Evolutionary conservation across 2,888 invertebrate species (phyloP), one percentile per base, ranked within the genome.

Genomic region (Sminthurides aquaticus): DNA sequence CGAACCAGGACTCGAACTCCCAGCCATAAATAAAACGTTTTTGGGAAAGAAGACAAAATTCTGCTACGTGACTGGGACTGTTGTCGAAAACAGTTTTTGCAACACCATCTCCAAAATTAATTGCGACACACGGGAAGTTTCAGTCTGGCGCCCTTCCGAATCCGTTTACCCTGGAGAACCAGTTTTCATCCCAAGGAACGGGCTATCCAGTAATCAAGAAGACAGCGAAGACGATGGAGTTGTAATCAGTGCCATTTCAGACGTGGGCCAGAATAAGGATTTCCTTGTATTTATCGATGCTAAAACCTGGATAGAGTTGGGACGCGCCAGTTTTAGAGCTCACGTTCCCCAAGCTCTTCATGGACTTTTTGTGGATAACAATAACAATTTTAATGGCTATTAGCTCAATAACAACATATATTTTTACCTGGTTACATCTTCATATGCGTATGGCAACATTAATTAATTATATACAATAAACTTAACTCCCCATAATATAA

Each of bases 201-300:
- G 76, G 24, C n/a, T n/a, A n/a, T n/a, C n/a, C n/a, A 77, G 77
- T 1, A 75, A 65, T 0, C 29, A 61, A 22, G 62, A n/a, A 3
- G 29, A 48, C 28, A 74, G 75, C 15, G 82, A 82, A 74, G 82
- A 82, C 69, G 82, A 82, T 67, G 82, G 82, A 20, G 71, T 78
- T 15, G 62, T 78, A 15, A 71, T 78, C 62, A 73, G 75, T 34
- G 71, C 76, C 49, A 75, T 76, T 20, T 73, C 76, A 20, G 77
- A 78, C 61, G 69, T 74, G 3, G 67, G 72, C 27, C 68, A 71
- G 57, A 73, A 67, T 26, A 69, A 74, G 29, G 75, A 75, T 28
- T 71, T 75, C 29, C 69, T 80, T 49, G 71, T 78, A 8, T 72
- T 80, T 28, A 74, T 80, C 49, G 77, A 80, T 75, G 80, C 78